A percentile compares a stretch with the other conserved stretches of the same genome.
Evolutionary conservation across 2,113 vertebrate species (phyloP).

Genomic region (Eidolon helvum): DNA sequence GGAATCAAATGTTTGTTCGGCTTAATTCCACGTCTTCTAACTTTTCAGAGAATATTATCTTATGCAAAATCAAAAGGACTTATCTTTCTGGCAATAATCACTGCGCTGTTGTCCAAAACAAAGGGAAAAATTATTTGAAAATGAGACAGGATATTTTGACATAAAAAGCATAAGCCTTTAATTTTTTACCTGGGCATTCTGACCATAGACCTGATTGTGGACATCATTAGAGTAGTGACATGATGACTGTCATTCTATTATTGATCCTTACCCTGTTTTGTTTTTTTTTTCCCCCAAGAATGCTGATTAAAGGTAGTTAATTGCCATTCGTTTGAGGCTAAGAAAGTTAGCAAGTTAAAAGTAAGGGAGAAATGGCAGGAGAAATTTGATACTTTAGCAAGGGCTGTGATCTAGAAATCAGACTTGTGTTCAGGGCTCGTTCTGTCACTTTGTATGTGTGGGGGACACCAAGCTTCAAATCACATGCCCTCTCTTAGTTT

Average conservation of each 20-base stretch:
- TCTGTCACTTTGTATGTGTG: background rate
- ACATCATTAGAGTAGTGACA: background rate
- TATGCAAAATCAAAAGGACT: background rate
- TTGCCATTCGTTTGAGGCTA: background rate
- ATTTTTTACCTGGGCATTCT: background rate
- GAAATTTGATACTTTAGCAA: background rate
- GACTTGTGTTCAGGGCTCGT: background rate
- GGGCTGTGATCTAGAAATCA: background rate
- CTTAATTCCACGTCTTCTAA: background rate
- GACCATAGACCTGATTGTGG: background rate
- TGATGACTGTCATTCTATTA: background rate
- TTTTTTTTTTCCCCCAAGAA: no score
- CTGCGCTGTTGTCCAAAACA: background rate
- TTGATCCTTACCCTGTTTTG: background rate
- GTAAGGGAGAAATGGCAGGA: background rate
- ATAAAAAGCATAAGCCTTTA: background rate
- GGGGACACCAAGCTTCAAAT: background rate
- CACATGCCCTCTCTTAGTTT: background rate
- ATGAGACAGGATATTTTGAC: background rate
- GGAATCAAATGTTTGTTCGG: background rate
- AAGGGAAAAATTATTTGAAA: background rate
- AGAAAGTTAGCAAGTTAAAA: background rate
- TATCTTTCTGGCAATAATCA: background rate
- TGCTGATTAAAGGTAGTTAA: background rate
- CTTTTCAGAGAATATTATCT: background rate